Conservation (phyloP, 37 sponge, comb jelly and placozoan species). For the Oopsacas minuta region DNA sequence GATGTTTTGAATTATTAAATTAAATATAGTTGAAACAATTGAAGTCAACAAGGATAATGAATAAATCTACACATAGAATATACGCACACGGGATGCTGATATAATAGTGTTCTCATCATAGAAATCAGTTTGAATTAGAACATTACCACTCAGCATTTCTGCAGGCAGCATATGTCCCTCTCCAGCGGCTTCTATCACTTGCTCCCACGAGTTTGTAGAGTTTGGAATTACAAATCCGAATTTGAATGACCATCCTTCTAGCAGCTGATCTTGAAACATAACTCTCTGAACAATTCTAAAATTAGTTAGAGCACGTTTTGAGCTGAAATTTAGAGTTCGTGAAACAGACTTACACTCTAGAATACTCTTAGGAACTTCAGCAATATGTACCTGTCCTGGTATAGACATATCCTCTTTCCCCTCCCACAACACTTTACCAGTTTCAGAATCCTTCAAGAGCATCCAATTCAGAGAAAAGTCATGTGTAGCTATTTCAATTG, state of each 20-base stretch:
- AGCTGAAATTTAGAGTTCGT: conserved; percentile 86
- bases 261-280: conserved; percentile 53
- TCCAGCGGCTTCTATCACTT: conserved; percentile 84
- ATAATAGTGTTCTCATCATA: conserved; percentile 70
- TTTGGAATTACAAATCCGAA: conserved; percentile 96
- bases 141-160: conserved; percentile 74
- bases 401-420: conserved; percentile 78
- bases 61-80: conserved; percentile 66
- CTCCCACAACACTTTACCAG: conserved; percentile 85
- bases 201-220: conserved; percentile 99
- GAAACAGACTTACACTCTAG: conserved; percentile 74
- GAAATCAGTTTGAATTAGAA: conserved; percentile 81
- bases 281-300: conserved; percentile 82
- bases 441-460: conserved; percentile 80
- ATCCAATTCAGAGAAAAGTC: conserved; percentile 71
- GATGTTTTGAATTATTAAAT: too few relatives aligned
- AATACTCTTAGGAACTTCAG: conserved; percentile 88
- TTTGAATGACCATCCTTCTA: conserved; percentile 95
- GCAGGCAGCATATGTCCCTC: conserved; percentile 91
- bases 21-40: too few relatives aligned
- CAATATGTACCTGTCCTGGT: conserved; percentile 14
- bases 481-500: too few relatives aligned
- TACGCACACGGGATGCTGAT: conserved; percentile 67
- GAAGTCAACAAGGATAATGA: too few relatives aligned
- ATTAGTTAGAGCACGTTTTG: conserved; percentile 42